phyloP scores from a whole-genome alignment of 1,140 invertebrate genomes.

The Maconellicoccus hirsutus region DNA sequence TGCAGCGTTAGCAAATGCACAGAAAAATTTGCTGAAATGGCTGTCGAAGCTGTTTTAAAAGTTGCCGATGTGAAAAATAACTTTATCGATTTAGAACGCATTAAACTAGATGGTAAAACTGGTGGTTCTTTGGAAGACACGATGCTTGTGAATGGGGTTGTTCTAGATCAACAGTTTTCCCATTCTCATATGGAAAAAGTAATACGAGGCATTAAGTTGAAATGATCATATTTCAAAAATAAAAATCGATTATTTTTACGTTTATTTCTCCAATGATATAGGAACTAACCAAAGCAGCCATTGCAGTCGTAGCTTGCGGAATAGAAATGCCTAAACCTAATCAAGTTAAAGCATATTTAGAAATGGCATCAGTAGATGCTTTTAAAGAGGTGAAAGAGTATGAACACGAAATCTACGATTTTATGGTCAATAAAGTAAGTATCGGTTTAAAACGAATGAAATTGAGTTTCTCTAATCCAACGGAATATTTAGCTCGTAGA shows the following conservation, averaged over 20 bases:
- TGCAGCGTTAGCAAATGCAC: slow-evolving; percentile 71
- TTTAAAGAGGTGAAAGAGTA: slow-evolving; percentile 87
- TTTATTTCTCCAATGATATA: neutral
- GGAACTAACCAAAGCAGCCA: slow-evolving; percentile 2
- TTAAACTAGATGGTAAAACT: slow-evolving; percentile 97
- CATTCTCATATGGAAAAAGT: slow-evolving; percentile 99
- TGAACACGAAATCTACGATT: slow-evolving; percentile 88
- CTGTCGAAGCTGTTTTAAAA: slow-evolving; percentile 87
- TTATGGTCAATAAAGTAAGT: slow-evolving; percentile 84
- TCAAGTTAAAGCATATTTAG: slow-evolving; percentile 34
- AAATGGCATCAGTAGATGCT: slow-evolving; percentile 91
- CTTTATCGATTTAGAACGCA: slow-evolving; percentile 98
- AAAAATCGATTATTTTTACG: neutral
- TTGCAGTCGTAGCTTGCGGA: slow-evolving; percentile 7
- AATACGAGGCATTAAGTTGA: no score
- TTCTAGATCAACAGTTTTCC: slow-evolving; percentile 97
- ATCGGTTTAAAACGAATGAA: neutral
- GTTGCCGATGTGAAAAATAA: slow-evolving; percentile 86
- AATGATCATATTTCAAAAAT: no score
- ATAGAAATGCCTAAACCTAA: slow-evolving; percentile 12
- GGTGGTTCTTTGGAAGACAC: slow-evolving; percentile 96
- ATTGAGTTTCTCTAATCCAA: neutral
- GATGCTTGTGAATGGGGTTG: slow-evolving; percentile 89
- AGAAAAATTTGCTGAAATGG: slow-evolving; percentile 95
- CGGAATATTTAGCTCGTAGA: slow-evolving; percentile 54